Percentiles rank a stretch among this genome's conserved stretches.
Conservation (phyloP, 2,113 vertebrate genomes). For the Neopipo cinnamomea region DNA sequence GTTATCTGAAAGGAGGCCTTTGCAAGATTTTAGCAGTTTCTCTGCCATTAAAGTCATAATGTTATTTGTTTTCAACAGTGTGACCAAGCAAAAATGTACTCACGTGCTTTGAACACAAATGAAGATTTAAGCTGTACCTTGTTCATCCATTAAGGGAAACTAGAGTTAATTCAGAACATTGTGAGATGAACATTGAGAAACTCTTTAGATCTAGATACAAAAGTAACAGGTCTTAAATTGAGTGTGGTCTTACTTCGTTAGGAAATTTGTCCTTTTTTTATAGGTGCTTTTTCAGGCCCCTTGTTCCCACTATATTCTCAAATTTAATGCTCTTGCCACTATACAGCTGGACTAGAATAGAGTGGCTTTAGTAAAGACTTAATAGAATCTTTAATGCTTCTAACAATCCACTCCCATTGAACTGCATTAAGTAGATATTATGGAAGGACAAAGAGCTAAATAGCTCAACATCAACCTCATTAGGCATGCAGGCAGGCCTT, state of each 20-base stretch:
- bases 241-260: constrained; percentile 34
- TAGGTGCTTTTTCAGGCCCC: constrained; percentile 52
- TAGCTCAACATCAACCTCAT: constrained; percentile 96
- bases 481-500: constrained; percentile 86
- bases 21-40: not conserved
- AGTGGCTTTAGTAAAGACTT: constrained; percentile 94
- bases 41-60: not conserved
- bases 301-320: constrained; percentile 69
- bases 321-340: constrained; percentile 78
- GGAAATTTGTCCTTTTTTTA: constrained; percentile 73
- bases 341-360: constrained; percentile 83
- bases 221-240: constrained; percentile 44
- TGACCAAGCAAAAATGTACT: not conserved
- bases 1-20: not conserved
- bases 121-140: not conserved
- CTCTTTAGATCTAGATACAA: not conserved
- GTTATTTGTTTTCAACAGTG: not conserved
- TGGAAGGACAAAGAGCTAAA: constrained; percentile 95
- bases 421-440: constrained; percentile 99
- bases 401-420: constrained; percentile 95
- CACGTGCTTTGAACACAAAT: not conserved
- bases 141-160: not conserved
- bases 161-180: not conserved
- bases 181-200: not conserved
- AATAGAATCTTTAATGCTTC: constrained; percentile 97